Evolutionary conservation across 2,797 vertebrate species (phyloP).

Genomic region (Miichthys miiuy): DNA sequence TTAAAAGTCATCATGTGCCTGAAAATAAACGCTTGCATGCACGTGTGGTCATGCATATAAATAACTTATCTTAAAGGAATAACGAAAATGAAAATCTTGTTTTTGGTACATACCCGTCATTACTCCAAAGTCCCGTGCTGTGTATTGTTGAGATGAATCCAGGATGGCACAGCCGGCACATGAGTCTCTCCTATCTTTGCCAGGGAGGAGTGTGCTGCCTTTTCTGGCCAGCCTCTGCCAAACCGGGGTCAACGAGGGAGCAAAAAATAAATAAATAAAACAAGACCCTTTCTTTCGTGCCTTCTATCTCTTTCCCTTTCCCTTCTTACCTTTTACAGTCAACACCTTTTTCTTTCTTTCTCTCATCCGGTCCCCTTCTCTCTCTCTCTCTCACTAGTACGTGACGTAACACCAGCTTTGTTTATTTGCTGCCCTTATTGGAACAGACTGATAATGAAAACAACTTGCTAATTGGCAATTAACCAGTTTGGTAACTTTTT

Average conservation of each 20-base stretch:
- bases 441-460: slow-evolving; percentile 70
- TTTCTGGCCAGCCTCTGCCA: slow-evolving; percentile 77
- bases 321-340: slow-evolving; percentile 75
- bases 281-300: slow-evolving; percentile 67
- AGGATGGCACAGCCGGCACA: slow-evolving; percentile 69
- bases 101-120: slow-evolving; percentile 59
- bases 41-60: neutral
- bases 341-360: slow-evolving; percentile 78
- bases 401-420: slow-evolving; percentile 80
- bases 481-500: slow-evolving; percentile 18
- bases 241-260: slow-evolving; percentile 80
- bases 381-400: slow-evolving; percentile 58
- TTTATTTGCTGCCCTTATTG: slow-evolving; percentile 80
- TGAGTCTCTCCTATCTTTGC: slow-evolving; percentile 66
- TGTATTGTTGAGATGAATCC: slow-evolving; percentile 62
- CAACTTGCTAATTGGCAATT: slow-evolving; percentile 53
- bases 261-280: slow-evolving; percentile 64
- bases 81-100: neutral
- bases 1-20: neutral
- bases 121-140: slow-evolving; percentile 45
- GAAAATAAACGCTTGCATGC: neutral
- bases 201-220: slow-evolving; percentile 74
- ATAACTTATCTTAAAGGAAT: slow-evolving; percentile 1
- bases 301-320: slow-evolving; percentile 74
- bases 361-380: slow-evolving; percentile 60